Evolutionary conservation across 2,113 vertebrate species (phyloP), one percentile per base, ranked within the genome.

Genomic region (Myanophis thanlyinensis): DNA sequence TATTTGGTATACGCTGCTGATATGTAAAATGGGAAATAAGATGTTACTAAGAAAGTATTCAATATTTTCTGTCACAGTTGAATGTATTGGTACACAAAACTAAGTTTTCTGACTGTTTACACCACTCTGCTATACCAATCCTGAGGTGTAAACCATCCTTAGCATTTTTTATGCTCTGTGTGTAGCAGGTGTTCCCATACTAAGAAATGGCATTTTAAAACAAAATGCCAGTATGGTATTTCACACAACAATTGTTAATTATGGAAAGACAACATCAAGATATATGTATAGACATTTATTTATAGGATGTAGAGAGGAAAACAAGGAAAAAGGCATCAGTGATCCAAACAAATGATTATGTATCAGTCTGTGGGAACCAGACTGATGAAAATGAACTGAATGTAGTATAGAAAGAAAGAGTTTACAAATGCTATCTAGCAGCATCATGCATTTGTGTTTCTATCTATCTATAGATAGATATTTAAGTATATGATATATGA

Each of bases 181-280:
- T 97, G 96, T 92, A 97, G 97, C 97, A 98, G 97, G 98, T 97
- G 95, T 97, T 97, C 89, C 97, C 98, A 98, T 98, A 98, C 97
- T 93, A 96, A 96, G 49, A 94, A 96, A 89, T 18, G 91, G 97
- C 98, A 98, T 98, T 98, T 98, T 98, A 97, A 91, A 15, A 73
- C 93, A 98, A 98, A 98, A 98, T 98, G 98, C 98, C 97, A 97
- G 98, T 98, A 98, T 98, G 98, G 98, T 95, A 96, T 96, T 96
- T 96, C 73, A 96, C 85, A 97, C 96, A 96, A 97, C 93, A 97
- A 94, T 97, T 96, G 98, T 98, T 98, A 98, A 98, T 98, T 96
- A 97, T 97, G 97, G 97, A 98, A 97, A 98, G 97, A 98, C 97
- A 97, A 97, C 97, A 98, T 97, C 97, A 86, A 97, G 96, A 94